Conservation (phyloP, 2,113 vertebrate species). For the Vireo altiloquus region DNA sequence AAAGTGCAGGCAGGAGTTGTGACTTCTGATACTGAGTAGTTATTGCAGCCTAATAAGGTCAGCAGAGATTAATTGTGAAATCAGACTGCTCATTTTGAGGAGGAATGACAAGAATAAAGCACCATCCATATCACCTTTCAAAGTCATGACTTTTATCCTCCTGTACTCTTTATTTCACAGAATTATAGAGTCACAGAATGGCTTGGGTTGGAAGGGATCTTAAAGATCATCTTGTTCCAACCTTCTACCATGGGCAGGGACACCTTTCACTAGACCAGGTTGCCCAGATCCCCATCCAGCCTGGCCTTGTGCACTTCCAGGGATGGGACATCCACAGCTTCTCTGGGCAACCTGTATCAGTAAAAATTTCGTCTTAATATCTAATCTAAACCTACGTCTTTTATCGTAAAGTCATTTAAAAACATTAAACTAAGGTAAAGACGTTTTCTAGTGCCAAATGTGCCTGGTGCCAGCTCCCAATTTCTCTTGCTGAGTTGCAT, state of each 20-base stretch:
- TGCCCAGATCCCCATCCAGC: neutral
- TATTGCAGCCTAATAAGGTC: neutral
- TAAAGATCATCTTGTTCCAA: neutral
- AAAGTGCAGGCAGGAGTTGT: neutral
- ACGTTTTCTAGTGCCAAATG: neutral
- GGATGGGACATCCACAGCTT: neutral
- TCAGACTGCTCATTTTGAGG: neutral
- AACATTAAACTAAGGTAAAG: neutral
- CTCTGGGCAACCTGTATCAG: neutral
- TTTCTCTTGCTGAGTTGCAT: neutral
- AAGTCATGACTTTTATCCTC: fast-evolving
- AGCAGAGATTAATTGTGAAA: neutral
- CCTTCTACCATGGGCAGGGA: no score
- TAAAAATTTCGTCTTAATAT: neutral
- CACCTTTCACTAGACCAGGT: neutral
- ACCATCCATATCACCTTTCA: fast-evolving
- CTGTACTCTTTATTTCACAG: neutral
- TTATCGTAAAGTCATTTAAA: neutral
- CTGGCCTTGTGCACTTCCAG: no score
- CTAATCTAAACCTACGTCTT: neutral
- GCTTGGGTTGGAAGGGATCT: neutral
- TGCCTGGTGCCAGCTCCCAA: neutral
- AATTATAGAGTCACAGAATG: neutral
- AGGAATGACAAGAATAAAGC: neutral
- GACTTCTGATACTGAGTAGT: neutral